Base-by-base conservation (phyloP, 2,888 invertebrate genomes). In the Aporophyla nigra region DNA sequence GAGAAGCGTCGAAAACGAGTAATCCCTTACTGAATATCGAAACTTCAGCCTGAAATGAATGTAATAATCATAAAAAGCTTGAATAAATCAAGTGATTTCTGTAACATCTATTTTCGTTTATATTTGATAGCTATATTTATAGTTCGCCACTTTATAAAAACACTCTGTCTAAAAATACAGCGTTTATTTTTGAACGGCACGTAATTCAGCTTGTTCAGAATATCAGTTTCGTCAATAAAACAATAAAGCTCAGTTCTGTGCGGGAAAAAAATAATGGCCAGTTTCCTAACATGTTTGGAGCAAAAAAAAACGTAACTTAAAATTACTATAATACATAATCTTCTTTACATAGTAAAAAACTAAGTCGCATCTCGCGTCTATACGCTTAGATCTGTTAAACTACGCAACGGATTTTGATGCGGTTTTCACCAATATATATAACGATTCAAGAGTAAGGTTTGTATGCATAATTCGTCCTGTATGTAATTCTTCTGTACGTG, bases 161-260 rank as follows among this genome's bases (percentile, higher is more conserved):
- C 19, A 33, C 2, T 21, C 19, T 1, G 14, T 33, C 56, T 51
- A 80, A 80, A 80, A 75, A 75, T 70, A 80, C 6, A n/a, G 5
- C 16, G n/a, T 27, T n/a, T 58, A 76, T 54, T 66, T 58, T 54
- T 21, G 19, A 59, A 54, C 62, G 40, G 53, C 62, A 46, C 21
- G 24, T 51, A 40, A 10, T 51, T 51, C 4, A n/a, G 40, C n/a
- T 7, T 10, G 14, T 46, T 40, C 16, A 12, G 40, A 79, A 58
- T 59, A 79, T 65, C n/a, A 63, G 43, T 49, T 69, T 54, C 49
- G 21, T 54, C 67, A 67, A 49, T 27, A 62, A 24, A 54, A 63
- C 61, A 68, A 81, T 40, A 71, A 71, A 51, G n/a, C 61, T 67
- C 49, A 24, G 27, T 76, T 65, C 49, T 49, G 65, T 19, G 19